phyloP scores from a whole-genome alignment of 2,113 vertebrate species.

The Cyprinodon brontotheroides region DNA sequence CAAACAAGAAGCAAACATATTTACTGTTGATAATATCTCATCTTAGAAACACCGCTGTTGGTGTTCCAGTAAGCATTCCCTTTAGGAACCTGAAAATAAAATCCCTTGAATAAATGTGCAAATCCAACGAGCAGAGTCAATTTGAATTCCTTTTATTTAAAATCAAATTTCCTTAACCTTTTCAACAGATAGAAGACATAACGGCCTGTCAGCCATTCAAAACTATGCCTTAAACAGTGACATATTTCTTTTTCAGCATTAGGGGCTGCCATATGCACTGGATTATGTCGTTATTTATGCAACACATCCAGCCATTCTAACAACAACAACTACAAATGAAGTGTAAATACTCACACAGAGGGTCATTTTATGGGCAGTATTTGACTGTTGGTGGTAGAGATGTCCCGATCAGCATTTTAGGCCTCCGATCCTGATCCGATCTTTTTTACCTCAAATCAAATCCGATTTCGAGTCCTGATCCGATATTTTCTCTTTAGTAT shows the following conservation, averaged over 20 bases:
- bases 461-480: no score
- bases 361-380: not conserved
- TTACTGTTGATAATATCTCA: not conserved
- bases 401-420: no score
- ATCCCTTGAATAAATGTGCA: not conserved
- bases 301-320: not conserved
- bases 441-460: no score
- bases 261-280: not conserved
- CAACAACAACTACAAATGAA: not conserved
- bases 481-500: no score
- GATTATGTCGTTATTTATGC: not conserved
- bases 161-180: not conserved
- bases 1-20: conserved; percentile 6
- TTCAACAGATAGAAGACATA: not conserved
- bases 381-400: not conserved
- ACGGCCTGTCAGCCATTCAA: not conserved
- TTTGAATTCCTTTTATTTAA: not conserved
- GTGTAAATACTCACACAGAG: not conserved
- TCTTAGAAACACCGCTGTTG: not conserved
- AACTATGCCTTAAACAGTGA: not conserved
- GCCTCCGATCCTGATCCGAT: no score
- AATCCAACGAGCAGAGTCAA: not conserved
- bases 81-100: no score
- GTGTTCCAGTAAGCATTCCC: not conserved
- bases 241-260: conserved; percentile 1